phyloP scores from a whole-genome alignment of 1,140 invertebrate species.

The Caenorhabditis inopinata region DNA sequence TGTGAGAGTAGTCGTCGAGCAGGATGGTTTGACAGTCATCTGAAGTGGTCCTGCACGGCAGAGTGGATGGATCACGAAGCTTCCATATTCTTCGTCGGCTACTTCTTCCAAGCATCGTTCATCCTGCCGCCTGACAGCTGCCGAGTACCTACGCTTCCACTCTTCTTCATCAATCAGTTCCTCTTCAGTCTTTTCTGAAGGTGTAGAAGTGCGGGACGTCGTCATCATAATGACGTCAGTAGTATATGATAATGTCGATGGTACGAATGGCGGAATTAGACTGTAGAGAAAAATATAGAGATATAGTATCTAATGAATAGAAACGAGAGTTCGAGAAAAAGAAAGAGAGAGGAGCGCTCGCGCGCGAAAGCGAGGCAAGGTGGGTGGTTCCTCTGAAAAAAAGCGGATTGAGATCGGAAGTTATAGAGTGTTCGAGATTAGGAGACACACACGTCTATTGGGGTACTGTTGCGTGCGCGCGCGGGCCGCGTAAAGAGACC shows the following conservation, averaged over 20 bases:
- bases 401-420: not conserved
- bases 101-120: not conserved
- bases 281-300: too few relatives aligned
- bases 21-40: slow-evolving; percentile 22
- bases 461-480: not conserved
- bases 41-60: slow-evolving; percentile 4
- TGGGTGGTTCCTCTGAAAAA: not conserved
- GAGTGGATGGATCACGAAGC: not conserved
- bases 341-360: not conserved
- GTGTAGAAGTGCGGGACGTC: not conserved
- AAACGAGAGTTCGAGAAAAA: not conserved
- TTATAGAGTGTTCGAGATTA: not conserved
- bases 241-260: not conserved
- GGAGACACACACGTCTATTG: too few relatives aligned
- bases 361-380: not conserved
- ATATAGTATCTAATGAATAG: not conserved
- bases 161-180: not conserved
- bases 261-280: not conserved
- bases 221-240: not conserved
- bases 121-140: not conserved
- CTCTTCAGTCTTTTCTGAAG: not conserved
- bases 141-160: not conserved
- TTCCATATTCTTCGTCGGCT: not conserved
- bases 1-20: not conserved
- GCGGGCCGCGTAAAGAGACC: not conserved